Evolutionary conservation across 2,888 invertebrate species (phyloP).

Genomic region (Orthosia incerta): DNA sequence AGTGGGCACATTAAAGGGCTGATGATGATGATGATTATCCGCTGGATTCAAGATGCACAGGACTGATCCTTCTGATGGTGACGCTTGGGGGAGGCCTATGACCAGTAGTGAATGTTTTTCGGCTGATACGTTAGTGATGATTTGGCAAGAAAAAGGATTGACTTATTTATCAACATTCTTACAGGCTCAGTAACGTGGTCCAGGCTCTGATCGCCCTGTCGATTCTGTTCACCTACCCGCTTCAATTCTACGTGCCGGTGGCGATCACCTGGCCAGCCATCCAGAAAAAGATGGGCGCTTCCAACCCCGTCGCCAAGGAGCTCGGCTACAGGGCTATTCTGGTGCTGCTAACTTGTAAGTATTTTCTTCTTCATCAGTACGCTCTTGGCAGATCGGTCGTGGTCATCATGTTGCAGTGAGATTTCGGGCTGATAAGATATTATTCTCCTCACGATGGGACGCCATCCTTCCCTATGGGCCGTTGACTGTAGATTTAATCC

Average conservation of each 20-base stretch:
- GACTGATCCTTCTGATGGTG: background rate
- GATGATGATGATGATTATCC: too few species aligned
- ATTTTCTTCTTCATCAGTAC: conserved; percentile 10
- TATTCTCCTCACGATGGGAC: too few species aligned
- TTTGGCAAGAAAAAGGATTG: too few species aligned
- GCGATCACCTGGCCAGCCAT: conserved; percentile 96
- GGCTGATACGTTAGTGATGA: background rate
- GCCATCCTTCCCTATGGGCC: too few species aligned
- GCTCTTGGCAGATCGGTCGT: too few species aligned
- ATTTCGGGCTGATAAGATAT: too few species aligned
- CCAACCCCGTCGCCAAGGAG: conserved; percentile 92
- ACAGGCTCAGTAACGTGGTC: conserved; percentile 95
- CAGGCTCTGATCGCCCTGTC: conserved; percentile 96
- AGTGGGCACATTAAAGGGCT: too few species aligned
- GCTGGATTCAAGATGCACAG: background rate
- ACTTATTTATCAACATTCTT: conserved; percentile 60
- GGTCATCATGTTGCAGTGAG: too few species aligned
- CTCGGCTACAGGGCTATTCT: conserved; percentile 93
- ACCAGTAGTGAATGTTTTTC: too few species aligned
- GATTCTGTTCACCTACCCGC: conserved; percentile 97
- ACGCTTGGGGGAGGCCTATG: background rate
- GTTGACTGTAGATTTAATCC: too few species aligned
- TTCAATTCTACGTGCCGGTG: conserved; percentile 98
- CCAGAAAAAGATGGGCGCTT: conserved; percentile 88
- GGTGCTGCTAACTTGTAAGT: conserved; percentile 96